These are phyloP conservation scores for Neodiprion virginianus DNA, from an alignment of 1,140 invertebrate genomes.

Conservation along the genomic window DNA sequence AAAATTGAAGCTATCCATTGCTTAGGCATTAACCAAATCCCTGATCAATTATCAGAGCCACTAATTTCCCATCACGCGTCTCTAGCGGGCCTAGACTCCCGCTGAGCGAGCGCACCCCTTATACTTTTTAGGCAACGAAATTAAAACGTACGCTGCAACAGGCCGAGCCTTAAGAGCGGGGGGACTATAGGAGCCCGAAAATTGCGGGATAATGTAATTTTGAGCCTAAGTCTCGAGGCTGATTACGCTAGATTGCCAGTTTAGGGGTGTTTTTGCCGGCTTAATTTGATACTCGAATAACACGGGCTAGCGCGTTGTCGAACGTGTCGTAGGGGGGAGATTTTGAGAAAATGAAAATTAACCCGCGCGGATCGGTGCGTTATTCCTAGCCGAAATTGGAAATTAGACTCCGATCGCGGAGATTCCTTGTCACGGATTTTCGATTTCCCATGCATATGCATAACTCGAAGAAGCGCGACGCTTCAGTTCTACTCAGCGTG, in stretches of 20 bases:
- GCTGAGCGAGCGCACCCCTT: slow-evolving; percentile 40
- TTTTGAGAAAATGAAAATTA: slow-evolving; percentile 42
- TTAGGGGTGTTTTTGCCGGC: slow-evolving; percentile 46
- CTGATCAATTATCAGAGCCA: slow-evolving; percentile 49
- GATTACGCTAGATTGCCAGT: slow-evolving; percentile 52
- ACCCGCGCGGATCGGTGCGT: slow-evolving; percentile 34
- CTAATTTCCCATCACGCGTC: slow-evolving; percentile 48
- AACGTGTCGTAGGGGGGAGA: slow-evolving; percentile 35
- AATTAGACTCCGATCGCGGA: background rate
- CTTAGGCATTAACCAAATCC: slow-evolving; percentile 30
- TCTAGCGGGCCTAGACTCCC: slow-evolving; percentile 19
- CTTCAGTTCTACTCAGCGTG: too few species aligned
- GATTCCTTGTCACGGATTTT: too few species aligned
- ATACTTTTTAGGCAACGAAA: slow-evolving; percentile 49
- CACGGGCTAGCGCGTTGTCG: slow-evolving; percentile 31
- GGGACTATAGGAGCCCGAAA: slow-evolving; percentile 45
- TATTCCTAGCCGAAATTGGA: slow-evolving; percentile 15
- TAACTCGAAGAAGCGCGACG: too few species aligned
- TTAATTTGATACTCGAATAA: slow-evolving; percentile 47
- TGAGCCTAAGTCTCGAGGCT: slow-evolving; percentile 45
- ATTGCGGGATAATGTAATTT: slow-evolving; percentile 53
- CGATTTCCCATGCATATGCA: too few species aligned
- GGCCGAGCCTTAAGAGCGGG: slow-evolving; percentile 18
- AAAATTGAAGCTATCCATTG: background rate
- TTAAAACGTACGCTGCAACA: slow-evolving; percentile 48